phyloP scores from a whole-genome alignment of 2,113 vertebrate species.

The Caranx ignobilis region DNA sequence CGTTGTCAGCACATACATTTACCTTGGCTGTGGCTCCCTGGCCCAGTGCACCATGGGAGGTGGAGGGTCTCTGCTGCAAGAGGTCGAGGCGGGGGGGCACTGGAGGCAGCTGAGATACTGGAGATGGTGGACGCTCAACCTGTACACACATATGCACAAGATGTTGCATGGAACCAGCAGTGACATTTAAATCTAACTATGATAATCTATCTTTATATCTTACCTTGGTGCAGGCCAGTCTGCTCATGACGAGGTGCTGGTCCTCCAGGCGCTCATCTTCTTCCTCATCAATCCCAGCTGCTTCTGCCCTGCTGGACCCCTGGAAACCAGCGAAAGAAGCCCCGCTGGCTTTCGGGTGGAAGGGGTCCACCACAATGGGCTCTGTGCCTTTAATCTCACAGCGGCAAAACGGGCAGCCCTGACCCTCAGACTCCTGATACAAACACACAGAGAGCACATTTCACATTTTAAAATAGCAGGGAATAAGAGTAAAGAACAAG shows the following conservation, averaged over 20 bases:
- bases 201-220: constrained; percentile 28
- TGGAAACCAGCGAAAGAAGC: constrained; percentile 86
- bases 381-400: constrained; percentile 99
- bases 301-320: constrained; percentile 89
- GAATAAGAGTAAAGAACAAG: background rate
- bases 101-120: constrained; percentile 91
- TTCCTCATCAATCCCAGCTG: constrained; percentile 90
- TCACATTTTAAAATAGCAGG: background rate
- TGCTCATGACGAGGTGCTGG: constrained; percentile 94
- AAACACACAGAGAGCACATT: background rate
- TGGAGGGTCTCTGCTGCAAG: constrained; percentile 87
- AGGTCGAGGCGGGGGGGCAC: constrained; percentile 95
- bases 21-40: constrained; percentile 91
- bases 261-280: constrained; percentile 95
- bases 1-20: constrained; percentile 8
- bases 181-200: background rate
- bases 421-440: constrained; percentile 94
- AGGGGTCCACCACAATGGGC: constrained; percentile 97
- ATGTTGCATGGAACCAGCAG: background rate
- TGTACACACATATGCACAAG: constrained; percentile 55
- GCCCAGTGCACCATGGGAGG: constrained; percentile 83
- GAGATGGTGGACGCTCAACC: constrained; percentile 95
- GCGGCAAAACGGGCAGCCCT: constrained; percentile 97
- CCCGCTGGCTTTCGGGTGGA: constrained; percentile 90
- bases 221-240: constrained; percentile 92